A percentile compares a stretch with the other conserved stretches of the same genome.
These are phyloP conservation scores for Nothobranchius kuhntae DNA, from an alignment of 2,113 vertebrate species.

Conservation along the genomic window DNA sequence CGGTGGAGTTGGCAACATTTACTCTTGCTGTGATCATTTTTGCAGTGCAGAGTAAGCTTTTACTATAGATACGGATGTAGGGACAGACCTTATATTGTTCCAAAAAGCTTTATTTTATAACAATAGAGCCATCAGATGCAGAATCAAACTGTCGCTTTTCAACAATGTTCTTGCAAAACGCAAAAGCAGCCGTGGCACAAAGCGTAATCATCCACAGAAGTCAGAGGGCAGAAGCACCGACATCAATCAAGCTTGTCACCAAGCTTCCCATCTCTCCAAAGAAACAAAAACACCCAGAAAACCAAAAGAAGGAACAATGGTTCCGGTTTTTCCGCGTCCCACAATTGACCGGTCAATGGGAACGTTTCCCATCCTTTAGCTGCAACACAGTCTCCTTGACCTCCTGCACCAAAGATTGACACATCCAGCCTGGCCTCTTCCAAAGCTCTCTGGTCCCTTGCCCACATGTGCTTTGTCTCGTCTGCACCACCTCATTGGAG, in stretches of 20 bases:
- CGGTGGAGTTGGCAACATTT: constrained; percentile 8
- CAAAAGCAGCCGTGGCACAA: constrained; percentile 15
- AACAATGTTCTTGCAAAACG: constrained; percentile 26
- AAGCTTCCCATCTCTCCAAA: constrained; percentile 50
- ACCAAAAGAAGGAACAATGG: constrained; percentile 56
- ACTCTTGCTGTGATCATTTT: not conserved
- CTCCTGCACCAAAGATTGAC: constrained; percentile 58
- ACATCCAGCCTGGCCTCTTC: constrained; percentile 54
- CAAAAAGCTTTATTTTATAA: constrained; percentile 16
- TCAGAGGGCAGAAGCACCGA: constrained; percentile 46
- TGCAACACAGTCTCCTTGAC: constrained; percentile 53
- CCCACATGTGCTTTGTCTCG: constrained; percentile 64
- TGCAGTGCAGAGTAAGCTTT: not conserved
- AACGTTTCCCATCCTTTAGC: constrained; percentile 51
- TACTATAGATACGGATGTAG: not conserved
- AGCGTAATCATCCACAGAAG: constrained; percentile 55
- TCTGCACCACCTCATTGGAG: constrained; percentile 65
- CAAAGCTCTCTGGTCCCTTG: constrained; percentile 29
- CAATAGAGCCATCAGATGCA: constrained; percentile 28
- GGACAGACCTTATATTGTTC: constrained; percentile 22
- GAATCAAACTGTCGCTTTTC: constrained; percentile 40
- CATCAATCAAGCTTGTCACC: constrained; percentile 72
- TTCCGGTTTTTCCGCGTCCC: constrained; percentile 45
- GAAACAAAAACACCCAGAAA: constrained; percentile 59
- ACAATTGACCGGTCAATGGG: constrained; percentile 32